Base-by-base conservation (phyloP, 2,113 vertebrate species). In the Calcarius ornatus region DNA sequence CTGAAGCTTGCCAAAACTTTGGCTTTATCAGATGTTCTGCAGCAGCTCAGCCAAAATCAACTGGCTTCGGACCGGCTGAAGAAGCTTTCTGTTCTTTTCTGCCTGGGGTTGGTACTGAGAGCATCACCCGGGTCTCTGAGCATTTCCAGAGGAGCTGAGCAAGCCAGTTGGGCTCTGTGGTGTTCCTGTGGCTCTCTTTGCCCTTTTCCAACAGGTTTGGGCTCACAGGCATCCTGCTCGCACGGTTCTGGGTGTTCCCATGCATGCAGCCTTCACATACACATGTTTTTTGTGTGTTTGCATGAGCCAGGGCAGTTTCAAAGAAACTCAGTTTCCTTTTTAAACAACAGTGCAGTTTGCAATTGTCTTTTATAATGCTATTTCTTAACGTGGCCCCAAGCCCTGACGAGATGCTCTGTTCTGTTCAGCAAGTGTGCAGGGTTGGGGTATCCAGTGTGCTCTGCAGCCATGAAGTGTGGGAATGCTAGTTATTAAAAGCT, bases 11-110 rank as follows among this genome's bases (percentile, higher is more conserved):
- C 84, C 70, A 91, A 87, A 87, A 87, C 81, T 63, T 86, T 57
- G 53, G 87, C 84, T 95, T 95, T 90, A 91, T 94, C 53, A 91
- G 79, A 91, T 63, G 63, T 84, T 91, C 73, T 82, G 35, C 21
- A 85, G 45, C 45, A 85, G 71, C 14, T 57, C 71, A 69, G 72
- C 69, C 84, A 95, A 94, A 89, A 79, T 48, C 86, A 94, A 45
- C 53, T 89, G 43, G 40, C 13, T 94, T 76, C 61, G 61, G 53
- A 56, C 53, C 79, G 45, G 43, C 1, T 80, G 77, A 89, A 81
- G 88, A 76, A 76, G 37, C 5, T 65, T 92, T 91, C 65, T 69
- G 19, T 50, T 76, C 65, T 78, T 57, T 88, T 91, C 57, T 72
- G 7, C 40, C 47, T 60, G 23, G 19, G 22, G 12, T 79, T 79